These are phyloP conservation scores for Pelosia muscerda DNA, from an alignment of 2,888 invertebrate genomes.

Conservation along the genomic window DNA sequence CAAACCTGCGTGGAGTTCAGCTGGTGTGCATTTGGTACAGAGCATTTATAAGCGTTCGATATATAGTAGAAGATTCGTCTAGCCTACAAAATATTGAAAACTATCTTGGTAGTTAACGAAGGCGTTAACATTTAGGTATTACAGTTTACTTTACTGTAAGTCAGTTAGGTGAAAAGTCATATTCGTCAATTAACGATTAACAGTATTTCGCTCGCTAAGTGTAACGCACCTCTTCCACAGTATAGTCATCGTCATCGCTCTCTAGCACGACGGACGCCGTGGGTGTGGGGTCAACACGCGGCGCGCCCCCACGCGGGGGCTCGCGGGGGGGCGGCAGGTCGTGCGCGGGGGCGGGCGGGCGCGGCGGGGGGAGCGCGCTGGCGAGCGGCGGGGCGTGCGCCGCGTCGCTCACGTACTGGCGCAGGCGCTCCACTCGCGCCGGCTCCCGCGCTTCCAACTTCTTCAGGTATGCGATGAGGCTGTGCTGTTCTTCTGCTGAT, in stretches of 20 bases:
- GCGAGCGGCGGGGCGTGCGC: conserved; percentile 42
- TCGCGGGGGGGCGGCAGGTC: conserved; percentile 12
- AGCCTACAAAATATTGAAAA: too few species aligned
- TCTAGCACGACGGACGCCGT: conserved; percentile 64
- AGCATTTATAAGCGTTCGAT: too few species aligned
- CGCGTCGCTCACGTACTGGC: conserved; percentile 90
- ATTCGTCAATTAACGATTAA: too few species aligned
- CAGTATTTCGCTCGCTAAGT: not conserved
- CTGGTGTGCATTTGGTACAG: too few species aligned
- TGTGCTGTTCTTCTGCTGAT: conserved; percentile 93
- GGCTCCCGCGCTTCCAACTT: conserved; percentile 93
- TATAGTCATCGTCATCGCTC: conserved; percentile 92
- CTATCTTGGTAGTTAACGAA: too few species aligned
- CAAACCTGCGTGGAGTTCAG: too few species aligned
- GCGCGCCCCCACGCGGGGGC: conserved; percentile 12
- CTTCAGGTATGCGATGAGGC: conserved; percentile 93
- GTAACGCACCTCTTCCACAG: conserved; percentile 90
- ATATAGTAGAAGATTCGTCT: too few species aligned
- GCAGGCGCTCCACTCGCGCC: conserved; percentile 91
- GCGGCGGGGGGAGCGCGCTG: conserved; percentile 8
- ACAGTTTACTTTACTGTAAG: too few species aligned
- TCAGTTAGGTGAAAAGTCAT: too few species aligned
- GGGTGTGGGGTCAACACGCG: conserved; percentile 15
- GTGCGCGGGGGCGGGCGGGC: conserved; percentile 24
- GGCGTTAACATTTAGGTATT: too few species aligned